Evolutionary conservation across 2,797 vertebrate genomes (phyloP), one percentile per base, ranked within the genome.

Genomic region (Protosalanx chinensis): DNA sequence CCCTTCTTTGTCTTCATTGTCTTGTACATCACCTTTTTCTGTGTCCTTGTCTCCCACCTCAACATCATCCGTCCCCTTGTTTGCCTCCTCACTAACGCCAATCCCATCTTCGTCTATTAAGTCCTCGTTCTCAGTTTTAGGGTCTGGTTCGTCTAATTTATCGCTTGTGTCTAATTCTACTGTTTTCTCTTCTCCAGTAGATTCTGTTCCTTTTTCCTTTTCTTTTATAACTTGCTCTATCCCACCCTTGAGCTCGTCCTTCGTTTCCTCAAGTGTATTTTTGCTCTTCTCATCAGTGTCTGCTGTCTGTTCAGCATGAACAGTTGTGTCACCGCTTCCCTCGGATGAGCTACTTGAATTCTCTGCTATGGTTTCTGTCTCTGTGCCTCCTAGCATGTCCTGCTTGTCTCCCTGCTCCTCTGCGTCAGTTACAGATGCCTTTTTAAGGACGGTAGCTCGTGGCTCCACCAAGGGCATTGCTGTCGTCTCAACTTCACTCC

Each of bases 361-460:
- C 41, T 80, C 84, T 1, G 59, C 68, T 13, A 70, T 56, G 78
- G 74, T 72, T 77, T 77, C 77, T 6, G 76, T 75, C 37, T 79
- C 71, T 66, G 81, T 70, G 29, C 29, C 77, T 53, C 70, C 72
- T 0, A 53, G 60, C 60, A 10, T 29, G 72, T 74, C 78, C 67
- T 84, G 63, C 13, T 53, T n/a, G 41, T 77, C 80, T 73, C 59
- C 74, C 68, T 35, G 68, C 68, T 61, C 68, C 49, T 84, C 81
- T 75, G 70, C 57, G 72, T 76, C 64, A 35, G 58, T 64, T 75
- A 67, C 79, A 84, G 82, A 76, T 71, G 76, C 74, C 76, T 88
- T 82, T 84, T 88, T 85, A 84, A 58, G 65, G 74, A 64, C 46
- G 71, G 85, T 76, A 76, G 83, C 79, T 79, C 84, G 81, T 79